Evolutionary conservation across 2,113 vertebrate genomes (phyloP).

Genomic region (Atractosteus spatula): DNA sequence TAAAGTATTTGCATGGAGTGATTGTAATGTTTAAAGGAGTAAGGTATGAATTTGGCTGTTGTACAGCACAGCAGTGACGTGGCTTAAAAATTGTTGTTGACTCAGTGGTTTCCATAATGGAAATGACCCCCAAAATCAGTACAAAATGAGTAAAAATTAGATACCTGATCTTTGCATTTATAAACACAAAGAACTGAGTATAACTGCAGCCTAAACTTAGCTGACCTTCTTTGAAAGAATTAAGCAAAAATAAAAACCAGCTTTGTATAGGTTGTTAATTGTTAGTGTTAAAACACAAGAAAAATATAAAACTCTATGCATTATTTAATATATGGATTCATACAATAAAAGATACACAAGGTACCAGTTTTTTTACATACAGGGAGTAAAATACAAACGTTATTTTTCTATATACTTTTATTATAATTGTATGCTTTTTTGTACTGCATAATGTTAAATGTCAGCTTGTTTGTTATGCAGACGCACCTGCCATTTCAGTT

Average conservation of each 20-base stretch:
- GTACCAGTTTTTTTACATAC: too few species aligned
- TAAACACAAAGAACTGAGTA: too few species aligned
- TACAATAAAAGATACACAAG: too few species aligned
- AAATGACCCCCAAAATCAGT: constrained; percentile 58
- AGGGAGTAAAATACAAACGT: constrained; percentile 15
- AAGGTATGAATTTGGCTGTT: constrained; percentile 64
- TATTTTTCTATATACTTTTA: background rate
- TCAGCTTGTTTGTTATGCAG: constrained; percentile 44
- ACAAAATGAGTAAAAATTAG: constrained; percentile 50
- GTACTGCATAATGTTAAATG: constrained; percentile 57
- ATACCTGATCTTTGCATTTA: background rate
- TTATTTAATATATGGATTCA: too few species aligned
- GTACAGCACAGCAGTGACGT: constrained; percentile 35
- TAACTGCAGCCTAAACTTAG: too few species aligned
- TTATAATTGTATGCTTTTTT: constrained; percentile 22
- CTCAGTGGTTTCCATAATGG: constrained; percentile 49
- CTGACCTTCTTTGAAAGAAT: too few species aligned
- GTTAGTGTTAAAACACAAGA: too few species aligned
- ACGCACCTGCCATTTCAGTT: constrained; percentile 60
- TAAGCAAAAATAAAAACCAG: too few species aligned
- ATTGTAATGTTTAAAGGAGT: constrained; percentile 57
- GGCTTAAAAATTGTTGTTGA: constrained; percentile 23
- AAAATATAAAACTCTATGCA: too few species aligned
- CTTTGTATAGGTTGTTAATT: too few species aligned
- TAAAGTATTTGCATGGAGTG: constrained; percentile 52